Evolutionary conservation across 2,888 invertebrate species (phyloP), one percentile per base, ranked within the genome.

Genomic region (Chrysolina americana): DNA sequence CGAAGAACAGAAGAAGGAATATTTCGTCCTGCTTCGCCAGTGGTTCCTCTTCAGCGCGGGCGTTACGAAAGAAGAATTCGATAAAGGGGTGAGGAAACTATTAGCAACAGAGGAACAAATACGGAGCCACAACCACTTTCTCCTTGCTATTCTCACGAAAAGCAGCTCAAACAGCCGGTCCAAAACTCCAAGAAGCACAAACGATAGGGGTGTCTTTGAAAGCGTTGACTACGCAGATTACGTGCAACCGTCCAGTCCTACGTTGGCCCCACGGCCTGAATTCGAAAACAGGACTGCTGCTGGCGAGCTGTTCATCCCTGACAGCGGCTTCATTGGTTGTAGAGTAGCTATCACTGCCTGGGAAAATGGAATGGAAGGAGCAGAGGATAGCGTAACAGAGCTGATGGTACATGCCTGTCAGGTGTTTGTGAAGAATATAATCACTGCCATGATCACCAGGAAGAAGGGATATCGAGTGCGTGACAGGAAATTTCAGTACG

Each of bases 321-420:
- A 97, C 86, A 92, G 93, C 77, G 94, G 94, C 0, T 92, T 97
- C 83, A 93, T 97, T 6, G 91, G 95, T 76, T 95, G 96, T 0
- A 90, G 96, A 74, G 92, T 97, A 81, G 92, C 96, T 87, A 90
- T 97, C 11, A 93, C 94, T 5, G 96, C 96, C 8, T 97, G 97
- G 97, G 96, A 97, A 84, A 92, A 93, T 65, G 96, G 96, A 0
- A 90, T 98, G 56, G 94, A 96, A 80, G 95, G 95, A 9, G 95
- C 95, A 4, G 95, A 96, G 76, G 95, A 96, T 83, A 92, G 91
- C 77, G 95, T 96, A 5, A 94, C 96, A 0, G 94, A 95, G 76
- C 89, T 95, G n/a, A 91, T 97, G 65, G 93, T 95, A 50, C 92
- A 93, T 62, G 95, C 96, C 1, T 94, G 96, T 0, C 93, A 94